Evolutionary conservation across 2,113 vertebrate species (phyloP), one percentile per base, ranked within the genome.

Genomic region (Hippolais icterina): DNA sequence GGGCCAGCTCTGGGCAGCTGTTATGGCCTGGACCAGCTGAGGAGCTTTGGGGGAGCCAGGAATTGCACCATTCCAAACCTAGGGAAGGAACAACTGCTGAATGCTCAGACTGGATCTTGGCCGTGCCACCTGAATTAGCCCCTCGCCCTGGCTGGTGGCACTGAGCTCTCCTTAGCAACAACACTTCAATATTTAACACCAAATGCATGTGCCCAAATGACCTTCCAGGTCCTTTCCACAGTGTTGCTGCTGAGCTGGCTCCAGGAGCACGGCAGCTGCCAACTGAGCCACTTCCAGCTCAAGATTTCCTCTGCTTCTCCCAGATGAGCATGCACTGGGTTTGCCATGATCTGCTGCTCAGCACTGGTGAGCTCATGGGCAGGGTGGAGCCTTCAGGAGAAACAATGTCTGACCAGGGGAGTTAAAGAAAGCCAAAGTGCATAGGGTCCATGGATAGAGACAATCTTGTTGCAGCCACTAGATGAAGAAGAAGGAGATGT

Each of bases 161-260:
- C 75, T 2, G 3, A 90, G 39, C 3, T 72, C 89, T 93, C 88
- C 93, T 74, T 95, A 95, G 87, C 87, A 96, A 95, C 96, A 39
- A 2, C 52, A 63, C 44, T 70, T 87, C 95, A 94, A 93, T 91
- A 70, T 96, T 96, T 96, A 87, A 68, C 87, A 91, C 56, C 80
- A 70, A 70, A 77, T 16, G 5, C 61, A 39, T 65, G 68, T 93
- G 72, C 89, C 92, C 65, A 83, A 37, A 66, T 60, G 84, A 84
- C 87, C 84, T 92, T 74, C 64, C 69, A 75, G 72, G 76, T 57
- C 81, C 95, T 81, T 87, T 81, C 76, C 83, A 87, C 41, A 70
- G 47, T 0, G 4, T 1, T 92, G 90, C 82, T 92, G 78, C 90
- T 33, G 74, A 84, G 64, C 65, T 2, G 9, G 42, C 74, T 94